phyloP scores from a whole-genome alignment of 2,888 invertebrate genomes.

The Trilocha varians region DNA sequence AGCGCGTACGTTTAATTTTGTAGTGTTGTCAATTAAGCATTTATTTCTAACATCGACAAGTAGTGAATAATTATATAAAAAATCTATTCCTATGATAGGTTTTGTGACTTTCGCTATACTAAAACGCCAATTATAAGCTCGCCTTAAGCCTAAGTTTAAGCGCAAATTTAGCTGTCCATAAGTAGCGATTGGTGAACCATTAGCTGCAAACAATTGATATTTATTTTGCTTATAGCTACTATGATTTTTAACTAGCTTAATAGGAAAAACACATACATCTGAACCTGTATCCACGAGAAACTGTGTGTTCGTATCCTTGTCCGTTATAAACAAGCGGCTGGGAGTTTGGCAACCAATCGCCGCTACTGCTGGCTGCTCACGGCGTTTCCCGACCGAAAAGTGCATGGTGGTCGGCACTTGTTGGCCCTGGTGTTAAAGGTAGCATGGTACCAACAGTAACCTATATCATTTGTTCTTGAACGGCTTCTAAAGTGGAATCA shows the following conservation, averaged over 20 bases:
- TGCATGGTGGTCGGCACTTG: constrained; percentile 5
- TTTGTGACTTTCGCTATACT: no score
- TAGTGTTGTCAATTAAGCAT: no score
- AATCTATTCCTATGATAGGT: no score
- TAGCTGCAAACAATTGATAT: constrained; percentile 27
- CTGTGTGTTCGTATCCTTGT: constrained; percentile 7
- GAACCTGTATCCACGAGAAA: constrained; percentile 13
- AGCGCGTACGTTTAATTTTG: no score
- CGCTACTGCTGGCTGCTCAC: constrained; percentile 13
- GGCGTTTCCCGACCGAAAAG: constrained; percentile 9
- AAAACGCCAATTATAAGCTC: constrained; percentile 26
- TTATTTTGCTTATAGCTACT: constrained; percentile 10
- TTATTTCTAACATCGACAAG: no score
- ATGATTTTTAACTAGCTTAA: constrained; percentile 4
- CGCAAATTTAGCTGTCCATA: constrained; percentile 11
- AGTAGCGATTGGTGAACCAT: constrained; percentile 21
- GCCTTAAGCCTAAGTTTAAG: constrained; percentile 12
- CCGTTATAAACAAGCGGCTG: constrained; percentile 11
- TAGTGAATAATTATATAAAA: no score
- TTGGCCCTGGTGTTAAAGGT: constrained; percentile 1
- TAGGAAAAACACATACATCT: constrained; percentile 13
- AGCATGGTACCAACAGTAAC: constrained; percentile 7
- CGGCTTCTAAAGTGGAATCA: no score
- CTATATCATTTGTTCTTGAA: no score
- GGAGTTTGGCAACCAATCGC: constrained; percentile 11